phyloP scores from a whole-genome alignment of 2,797 vertebrate genomes.

The Acanthopagrus latus region DNA sequence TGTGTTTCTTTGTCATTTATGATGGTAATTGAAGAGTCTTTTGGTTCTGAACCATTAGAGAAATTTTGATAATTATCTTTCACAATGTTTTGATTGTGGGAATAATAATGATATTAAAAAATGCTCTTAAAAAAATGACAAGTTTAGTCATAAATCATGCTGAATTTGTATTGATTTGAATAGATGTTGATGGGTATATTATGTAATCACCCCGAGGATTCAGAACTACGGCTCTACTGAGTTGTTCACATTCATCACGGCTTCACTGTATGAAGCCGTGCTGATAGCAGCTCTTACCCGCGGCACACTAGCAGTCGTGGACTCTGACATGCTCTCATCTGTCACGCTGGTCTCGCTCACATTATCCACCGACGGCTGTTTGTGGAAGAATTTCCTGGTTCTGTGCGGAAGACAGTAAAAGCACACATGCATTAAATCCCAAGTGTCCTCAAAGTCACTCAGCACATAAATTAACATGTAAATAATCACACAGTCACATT shows the following conservation, averaged over 20 bases:
- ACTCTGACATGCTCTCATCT: slow-evolving; percentile 77
- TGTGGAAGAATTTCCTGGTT: slow-evolving; percentile 76
- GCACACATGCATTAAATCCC: neutral
- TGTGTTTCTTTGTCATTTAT: too few species aligned
- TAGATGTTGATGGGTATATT: neutral
- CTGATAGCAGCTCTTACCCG: slow-evolving; percentile 65
- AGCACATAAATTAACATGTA: neutral
- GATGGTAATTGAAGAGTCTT: too few species aligned
- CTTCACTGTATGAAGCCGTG: neutral
- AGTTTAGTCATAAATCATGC: neutral
- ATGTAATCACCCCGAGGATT: neutral
- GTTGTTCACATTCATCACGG: neutral
- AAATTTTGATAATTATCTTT: neutral
- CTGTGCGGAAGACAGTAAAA: slow-evolving; percentile 66
- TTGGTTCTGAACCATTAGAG: too few species aligned
- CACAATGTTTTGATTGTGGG: too few species aligned
- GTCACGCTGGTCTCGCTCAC: slow-evolving; percentile 79
- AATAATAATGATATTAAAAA: too few species aligned
- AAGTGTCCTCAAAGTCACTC: neutral
- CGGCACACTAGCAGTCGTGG: slow-evolving; percentile 65
- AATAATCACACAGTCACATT: slow-evolving; percentile 8
- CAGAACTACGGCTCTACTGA: neutral
- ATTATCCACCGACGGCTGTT: slow-evolving; percentile 80
- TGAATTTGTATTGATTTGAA: neutral
- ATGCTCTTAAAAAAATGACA: too few species aligned